phyloP scores from a whole-genome alignment of 2,888 invertebrate species.

The Proisotoma minuta region DNA sequence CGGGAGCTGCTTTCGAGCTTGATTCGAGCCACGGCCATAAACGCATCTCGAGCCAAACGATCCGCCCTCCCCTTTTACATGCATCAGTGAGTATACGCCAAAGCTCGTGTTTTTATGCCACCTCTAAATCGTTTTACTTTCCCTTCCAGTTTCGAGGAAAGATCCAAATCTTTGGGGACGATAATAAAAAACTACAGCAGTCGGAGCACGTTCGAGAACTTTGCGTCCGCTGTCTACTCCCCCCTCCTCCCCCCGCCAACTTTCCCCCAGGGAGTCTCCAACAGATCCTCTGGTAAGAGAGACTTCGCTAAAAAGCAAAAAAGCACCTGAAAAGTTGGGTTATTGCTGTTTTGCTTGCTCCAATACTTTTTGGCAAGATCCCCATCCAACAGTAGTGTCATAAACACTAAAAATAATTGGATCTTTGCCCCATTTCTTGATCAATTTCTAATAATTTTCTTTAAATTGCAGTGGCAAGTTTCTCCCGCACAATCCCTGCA shows the following conservation, averaged over 20 bases:
- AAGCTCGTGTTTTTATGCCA: neutral
- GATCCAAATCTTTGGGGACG: conserved; percentile 76
- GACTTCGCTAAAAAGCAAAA: conserved; percentile 15
- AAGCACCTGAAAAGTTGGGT: neutral
- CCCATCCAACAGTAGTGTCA: too few species aligned
- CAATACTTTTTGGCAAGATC: conserved; percentile 10
- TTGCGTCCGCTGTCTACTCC: conserved; percentile 67
- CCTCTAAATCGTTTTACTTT: neutral
- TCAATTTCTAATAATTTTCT: neutral
- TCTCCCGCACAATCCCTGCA: conserved; percentile 31
- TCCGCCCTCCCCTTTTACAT: conserved; percentile 84
- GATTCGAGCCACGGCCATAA: conserved; percentile 81
- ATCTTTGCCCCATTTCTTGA: neutral
- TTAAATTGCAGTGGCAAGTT: conserved; percentile 31
- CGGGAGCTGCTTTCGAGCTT: conserved; percentile 71
- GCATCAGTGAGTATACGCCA: conserved; percentile 66
- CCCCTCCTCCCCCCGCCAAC: conserved; percentile 60
- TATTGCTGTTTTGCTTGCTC: neutral
- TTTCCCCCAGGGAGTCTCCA: conserved; percentile 50
- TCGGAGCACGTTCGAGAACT: conserved; percentile 85
- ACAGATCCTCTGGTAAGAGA: conserved; percentile 49
- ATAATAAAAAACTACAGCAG: conserved; percentile 81
- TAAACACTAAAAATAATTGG: neutral
- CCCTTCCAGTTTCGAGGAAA: conserved; percentile 75
- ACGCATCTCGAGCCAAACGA: conserved; percentile 86